Percentiles rank a stretch among this genome's conserved stretches.
These are phyloP conservation scores for Serranochromis macrocephalus DNA, from an alignment of 2,113 vertebrate genomes.

Conservation along the genomic window DNA sequence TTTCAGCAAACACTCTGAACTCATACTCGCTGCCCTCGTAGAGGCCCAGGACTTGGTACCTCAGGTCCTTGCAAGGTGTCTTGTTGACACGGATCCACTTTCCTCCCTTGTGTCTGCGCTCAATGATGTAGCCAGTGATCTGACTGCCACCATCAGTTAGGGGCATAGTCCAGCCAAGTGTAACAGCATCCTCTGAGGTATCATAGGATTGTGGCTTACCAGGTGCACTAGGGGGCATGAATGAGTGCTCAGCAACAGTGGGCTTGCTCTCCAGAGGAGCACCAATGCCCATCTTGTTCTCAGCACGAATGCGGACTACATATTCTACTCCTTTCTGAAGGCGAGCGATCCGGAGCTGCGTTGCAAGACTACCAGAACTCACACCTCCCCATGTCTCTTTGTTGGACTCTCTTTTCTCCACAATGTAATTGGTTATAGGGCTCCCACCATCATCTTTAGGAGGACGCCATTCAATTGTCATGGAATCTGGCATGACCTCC, in stretches of 20 bases:
- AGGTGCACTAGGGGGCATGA: conserved; percentile 87
- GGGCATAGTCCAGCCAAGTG: conserved; percentile 91
- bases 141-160: conserved; percentile 91
- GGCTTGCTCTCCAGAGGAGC: conserved; percentile 89
- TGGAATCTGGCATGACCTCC: conserved; percentile 89
- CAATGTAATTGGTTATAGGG: conserved; percentile 89
- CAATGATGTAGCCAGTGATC: conserved; percentile 90
- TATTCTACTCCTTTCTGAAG: conserved; percentile 92
- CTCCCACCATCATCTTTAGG: conserved; percentile 95
- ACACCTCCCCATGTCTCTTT: conserved; percentile 96
- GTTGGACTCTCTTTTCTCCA: conserved; percentile 92
- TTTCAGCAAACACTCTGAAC: conserved; percentile 97
- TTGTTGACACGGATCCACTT: conserved; percentile 98
- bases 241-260: conserved; percentile 88
- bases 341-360: conserved; percentile 83
- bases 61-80: conserved; percentile 86
- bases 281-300: conserved; percentile 96
- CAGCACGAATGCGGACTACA: conserved; percentile 87
- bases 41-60: conserved; percentile 86
- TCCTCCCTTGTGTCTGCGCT: conserved; percentile 88
- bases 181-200: conserved; percentile 86
- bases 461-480: conserved; percentile 94
- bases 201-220: conserved; percentile 88
- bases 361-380: conserved; percentile 83
- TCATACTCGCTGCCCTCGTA: conserved; percentile 95